phyloP scores from a whole-genome alignment of 2,797 vertebrate species.

The Lophius americanus region DNA sequence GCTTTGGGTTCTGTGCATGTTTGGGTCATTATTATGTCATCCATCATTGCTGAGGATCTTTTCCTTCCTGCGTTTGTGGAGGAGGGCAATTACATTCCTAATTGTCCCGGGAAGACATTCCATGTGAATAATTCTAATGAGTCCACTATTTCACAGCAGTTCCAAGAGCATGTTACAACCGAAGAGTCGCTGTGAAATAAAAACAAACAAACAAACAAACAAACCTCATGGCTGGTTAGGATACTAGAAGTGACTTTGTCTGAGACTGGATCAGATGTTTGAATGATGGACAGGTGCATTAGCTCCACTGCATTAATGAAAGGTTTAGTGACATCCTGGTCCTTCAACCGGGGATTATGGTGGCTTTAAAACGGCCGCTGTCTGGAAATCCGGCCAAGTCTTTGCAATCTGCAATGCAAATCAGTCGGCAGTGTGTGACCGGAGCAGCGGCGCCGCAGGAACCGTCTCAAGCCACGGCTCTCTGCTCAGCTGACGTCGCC shows the following conservation, averaged over 20 bases:
- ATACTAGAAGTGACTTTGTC: constrained; percentile 40
- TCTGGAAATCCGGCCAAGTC: constrained; percentile 66
- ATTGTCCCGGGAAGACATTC: no score
- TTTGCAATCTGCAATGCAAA: constrained; percentile 73
- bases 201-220: constrained; percentile 10
- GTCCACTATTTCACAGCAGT: no score
- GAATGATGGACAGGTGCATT: constrained; percentile 55
- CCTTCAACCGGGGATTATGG: constrained; percentile 60
- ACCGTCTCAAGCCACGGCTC: constrained; percentile 69
- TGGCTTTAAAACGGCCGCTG: constrained; percentile 65
- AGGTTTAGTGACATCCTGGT: constrained; percentile 53
- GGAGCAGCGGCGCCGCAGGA: constrained; percentile 50
- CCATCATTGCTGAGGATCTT: no score
- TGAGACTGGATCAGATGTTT: constrained; percentile 35
- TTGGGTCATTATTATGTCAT: no score
- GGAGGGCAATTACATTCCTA: no score
- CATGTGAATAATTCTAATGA: no score
- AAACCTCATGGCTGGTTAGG: constrained; percentile 28
- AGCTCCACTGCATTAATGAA: constrained; percentile 67
- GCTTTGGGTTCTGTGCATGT: no score
- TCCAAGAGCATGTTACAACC: no score
- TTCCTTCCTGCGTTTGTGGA: no score
- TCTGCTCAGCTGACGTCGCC: constrained; percentile 72
- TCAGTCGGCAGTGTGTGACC: constrained; percentile 63
- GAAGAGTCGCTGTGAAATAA: neutral